phyloP scores from a whole-genome alignment of 2,888 invertebrate genomes.

The Phalangium opilio region DNA sequence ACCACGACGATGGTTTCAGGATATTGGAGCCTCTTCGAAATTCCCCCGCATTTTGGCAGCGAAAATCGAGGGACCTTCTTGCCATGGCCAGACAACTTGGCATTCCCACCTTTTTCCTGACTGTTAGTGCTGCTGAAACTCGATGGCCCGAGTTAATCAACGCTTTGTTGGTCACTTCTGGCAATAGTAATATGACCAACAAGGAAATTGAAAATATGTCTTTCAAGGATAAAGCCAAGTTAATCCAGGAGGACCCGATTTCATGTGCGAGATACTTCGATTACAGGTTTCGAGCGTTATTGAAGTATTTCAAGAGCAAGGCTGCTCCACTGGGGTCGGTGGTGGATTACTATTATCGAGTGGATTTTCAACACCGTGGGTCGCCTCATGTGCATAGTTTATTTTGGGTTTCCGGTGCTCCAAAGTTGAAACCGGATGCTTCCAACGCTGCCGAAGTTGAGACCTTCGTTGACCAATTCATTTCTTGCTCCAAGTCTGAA shows the following conservation, averaged over 20 bases:
- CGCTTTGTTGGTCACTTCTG: slow-evolving; percentile 15
- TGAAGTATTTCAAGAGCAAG: not conserved
- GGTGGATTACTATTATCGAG: not conserved
- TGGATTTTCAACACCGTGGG: slow-evolving; percentile 1
- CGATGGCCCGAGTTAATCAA: slow-evolving; percentile 21
- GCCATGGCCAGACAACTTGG: slow-evolving; percentile 22
- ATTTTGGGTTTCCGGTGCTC: not conserved
- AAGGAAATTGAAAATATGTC: no score
- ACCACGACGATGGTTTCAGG: no score
- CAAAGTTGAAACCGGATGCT: not conserved
- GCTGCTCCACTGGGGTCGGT: not conserved
- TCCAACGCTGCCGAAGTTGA: not conserved
- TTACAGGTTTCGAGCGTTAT: slow-evolving; percentile 15
- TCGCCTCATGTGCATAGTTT: slow-evolving; percentile 1
- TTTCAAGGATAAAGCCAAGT: not conserved
- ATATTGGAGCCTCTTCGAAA: slow-evolving; percentile 1
- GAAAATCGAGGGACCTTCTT: slow-evolving; percentile 17
- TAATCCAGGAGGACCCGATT: slow-evolving; percentile 20
- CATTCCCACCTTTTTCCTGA: slow-evolving; percentile 21
- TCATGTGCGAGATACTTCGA: slow-evolving; percentile 22
- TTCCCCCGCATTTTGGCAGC: slow-evolving; percentile 21
- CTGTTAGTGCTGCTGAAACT: slow-evolving; percentile 21
- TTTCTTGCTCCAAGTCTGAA: no score
- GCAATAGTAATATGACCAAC: not conserved
- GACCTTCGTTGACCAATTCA: no score